Evolutionary conservation across 2,888 invertebrate genomes (phyloP), one percentile per base, ranked within the genome.

Genomic region (Stomorhina lunata): DNA sequence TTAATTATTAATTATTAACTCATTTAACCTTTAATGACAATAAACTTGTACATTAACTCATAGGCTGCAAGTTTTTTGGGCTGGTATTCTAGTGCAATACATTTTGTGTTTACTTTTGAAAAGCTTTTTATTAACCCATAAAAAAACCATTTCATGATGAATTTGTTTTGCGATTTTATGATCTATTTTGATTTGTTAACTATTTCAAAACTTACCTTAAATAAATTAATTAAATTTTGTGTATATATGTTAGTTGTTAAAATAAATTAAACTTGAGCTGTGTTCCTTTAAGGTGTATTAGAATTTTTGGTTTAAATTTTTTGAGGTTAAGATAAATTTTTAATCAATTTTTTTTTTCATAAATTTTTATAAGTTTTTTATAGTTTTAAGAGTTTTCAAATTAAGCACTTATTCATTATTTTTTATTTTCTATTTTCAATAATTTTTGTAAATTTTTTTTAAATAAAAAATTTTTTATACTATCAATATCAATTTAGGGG

Each of bases 401-500:
- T 63, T 29, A 17, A 25, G 6, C 29, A 55, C 65, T 43, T 43
- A 32, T 32, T 15, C 27, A 17, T 59, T 48, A 43, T 83, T 79
- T 82, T 77, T 27, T 71, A 83, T 72, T 84, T 77, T 71, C 77
- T 68, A 37, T 53, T 27, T 45, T 20, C 4, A 48, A 32, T 40
- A 29, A 43, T 73, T 50, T 61, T 9, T 45, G 29, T 53, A 63
- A 55, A 34, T 68, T 10, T 68, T 45, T 40, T n/a, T n/a, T n/a
- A n/a, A 32, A 50, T 66, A 29, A 63, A 55, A 53, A 32, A 66
- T 61, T 27, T 68, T 61, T 66, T 84, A 59, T 79, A 59, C n/a
- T 43, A 65, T 20, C 27, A 75, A 76, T n/a, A n/a, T 69, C 17
- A 27, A 37, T 68, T 40, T 73, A 80, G 87, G 89, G 88, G 88